A percentile compares a stretch with the other conserved stretches of the same genome.
These are phyloP conservation scores for Ceratina calcarata DNA, from an alignment of 1,140 invertebrate genomes.

Conservation along the genomic window DNA sequence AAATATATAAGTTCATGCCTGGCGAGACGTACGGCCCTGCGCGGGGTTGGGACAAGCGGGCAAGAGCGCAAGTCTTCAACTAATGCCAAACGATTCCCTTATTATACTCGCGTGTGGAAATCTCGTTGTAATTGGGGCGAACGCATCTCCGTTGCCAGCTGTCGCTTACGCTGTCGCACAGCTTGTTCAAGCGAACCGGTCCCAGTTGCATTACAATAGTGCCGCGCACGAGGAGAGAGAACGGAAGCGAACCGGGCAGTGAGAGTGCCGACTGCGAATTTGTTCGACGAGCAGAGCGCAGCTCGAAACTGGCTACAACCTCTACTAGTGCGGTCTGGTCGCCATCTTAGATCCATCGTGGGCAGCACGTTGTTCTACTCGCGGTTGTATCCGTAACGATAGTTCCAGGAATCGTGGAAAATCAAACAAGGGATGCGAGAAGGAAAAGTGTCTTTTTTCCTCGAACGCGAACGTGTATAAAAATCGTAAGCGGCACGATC, in stretches of 20 bases:
- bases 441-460: slow-evolving; percentile 33
- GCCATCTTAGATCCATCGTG: slow-evolving; percentile 52
- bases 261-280: too few species aligned
- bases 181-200: slow-evolving; percentile 2
- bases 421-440: slow-evolving; percentile 12
- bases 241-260: neutral
- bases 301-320: slow-evolving; percentile 18
- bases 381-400: neutral
- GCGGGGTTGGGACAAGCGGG: slow-evolving; percentile 7
- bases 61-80: slow-evolving; percentile 66
- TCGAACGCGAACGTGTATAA: slow-evolving; percentile 21
- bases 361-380: slow-evolving; percentile 48
- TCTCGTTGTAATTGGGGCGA: slow-evolving; percentile 38
- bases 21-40: slow-evolving; percentile 50
- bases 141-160: slow-evolving; percentile 13
- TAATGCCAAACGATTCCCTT: slow-evolving; percentile 62
- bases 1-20: neutral
- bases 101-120: slow-evolving; percentile 59
- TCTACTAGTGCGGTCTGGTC: slow-evolving; percentile 8
- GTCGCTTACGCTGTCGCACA: slow-evolving; percentile 22
- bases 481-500: neutral
- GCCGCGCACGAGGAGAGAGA: neutral
- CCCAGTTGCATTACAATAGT: neutral
- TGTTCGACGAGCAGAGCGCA: neutral
- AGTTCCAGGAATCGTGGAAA: neutral